Percentiles rank a stretch among this genome's conserved stretches.
Evolutionary conservation across 30 jellyfish, hydroid and myxozoan species (phyloP).

Genomic region (Chrysaora quinquecirrha): DNA sequence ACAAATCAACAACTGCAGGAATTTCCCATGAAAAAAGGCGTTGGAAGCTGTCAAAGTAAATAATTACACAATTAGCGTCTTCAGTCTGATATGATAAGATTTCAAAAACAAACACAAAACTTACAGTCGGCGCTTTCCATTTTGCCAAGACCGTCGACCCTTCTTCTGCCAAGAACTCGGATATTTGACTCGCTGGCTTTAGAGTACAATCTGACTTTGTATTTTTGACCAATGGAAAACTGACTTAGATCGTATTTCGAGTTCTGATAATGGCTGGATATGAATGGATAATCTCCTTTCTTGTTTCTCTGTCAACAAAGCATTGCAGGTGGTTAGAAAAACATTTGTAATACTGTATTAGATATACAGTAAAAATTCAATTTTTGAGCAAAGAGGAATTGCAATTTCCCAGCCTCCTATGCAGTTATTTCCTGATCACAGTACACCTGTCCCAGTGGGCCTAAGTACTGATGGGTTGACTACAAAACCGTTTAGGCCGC

Average conservation of each 20-base stretch:
- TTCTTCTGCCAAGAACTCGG: slow-evolving; percentile 68
- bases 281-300: slow-evolving; percentile 9
- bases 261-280: slow-evolving; percentile 30
- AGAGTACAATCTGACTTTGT: slow-evolving; percentile 72
- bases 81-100: neutral
- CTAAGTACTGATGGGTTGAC: too few relatives aligned
- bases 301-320: slow-evolving; percentile 45
- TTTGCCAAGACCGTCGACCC: slow-evolving; percentile 74
- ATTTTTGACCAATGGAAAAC: slow-evolving; percentile 36
- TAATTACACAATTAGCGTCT: neutral
- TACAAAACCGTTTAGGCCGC: too few relatives aligned
- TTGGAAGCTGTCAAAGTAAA: neutral
- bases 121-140: slow-evolving; percentile 64
- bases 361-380: too few relatives aligned
- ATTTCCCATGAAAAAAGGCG: too few relatives aligned
- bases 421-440: too few relatives aligned
- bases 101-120: slow-evolving; percentile 6
- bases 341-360: too few relatives aligned
- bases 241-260: slow-evolving; percentile 50
- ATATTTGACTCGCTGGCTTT: slow-evolving; percentile 76
- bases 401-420: too few relatives aligned
- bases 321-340: too few relatives aligned
- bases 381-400: too few relatives aligned
- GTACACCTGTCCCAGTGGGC: too few relatives aligned
- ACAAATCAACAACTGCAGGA: too few relatives aligned